phyloP scores from a whole-genome alignment of 2,888 invertebrate species.

The Chouioia cunea region DNA sequence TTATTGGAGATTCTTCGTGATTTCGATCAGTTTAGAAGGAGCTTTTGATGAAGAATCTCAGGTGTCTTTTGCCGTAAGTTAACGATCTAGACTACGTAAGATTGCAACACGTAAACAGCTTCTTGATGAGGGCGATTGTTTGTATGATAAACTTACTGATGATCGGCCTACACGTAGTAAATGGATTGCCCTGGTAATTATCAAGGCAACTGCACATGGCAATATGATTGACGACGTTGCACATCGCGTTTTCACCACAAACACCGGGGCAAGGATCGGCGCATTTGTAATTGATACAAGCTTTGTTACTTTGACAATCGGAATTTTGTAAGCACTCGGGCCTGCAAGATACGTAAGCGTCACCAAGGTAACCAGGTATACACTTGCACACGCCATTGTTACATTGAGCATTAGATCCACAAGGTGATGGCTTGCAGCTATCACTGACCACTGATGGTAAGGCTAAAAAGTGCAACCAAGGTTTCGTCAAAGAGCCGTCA shows the following conservation, averaged over 20 bases:
- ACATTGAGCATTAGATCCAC: constrained; percentile 83
- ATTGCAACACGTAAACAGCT: too few species aligned
- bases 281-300: constrained; percentile 86
- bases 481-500: not conserved
- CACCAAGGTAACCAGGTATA: constrained; percentile 65
- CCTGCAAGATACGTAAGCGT: constrained; percentile 76
- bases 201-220: constrained; percentile 73
- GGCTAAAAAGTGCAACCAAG: not conserved
- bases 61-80: too few species aligned
- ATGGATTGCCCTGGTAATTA: constrained; percentile 73
- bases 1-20: too few species aligned
- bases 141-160: constrained; percentile 49
- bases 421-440: constrained; percentile 78
- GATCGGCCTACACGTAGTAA: constrained; percentile 64
- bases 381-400: constrained; percentile 66
- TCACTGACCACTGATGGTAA: constrained; percentile 65
- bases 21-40: too few species aligned
- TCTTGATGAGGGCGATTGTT: too few species aligned
- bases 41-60: too few species aligned
- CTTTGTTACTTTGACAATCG: constrained; percentile 81
- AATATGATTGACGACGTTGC: constrained; percentile 81
- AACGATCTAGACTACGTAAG: too few species aligned
- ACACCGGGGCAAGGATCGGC: constrained; percentile 84
- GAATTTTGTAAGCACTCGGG: constrained; percentile 86
- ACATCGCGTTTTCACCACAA: constrained; percentile 83